Evolutionary conservation across 64 coral and sea anemone species (phyloP).

Genomic region (Platygyra sinensis): DNA sequence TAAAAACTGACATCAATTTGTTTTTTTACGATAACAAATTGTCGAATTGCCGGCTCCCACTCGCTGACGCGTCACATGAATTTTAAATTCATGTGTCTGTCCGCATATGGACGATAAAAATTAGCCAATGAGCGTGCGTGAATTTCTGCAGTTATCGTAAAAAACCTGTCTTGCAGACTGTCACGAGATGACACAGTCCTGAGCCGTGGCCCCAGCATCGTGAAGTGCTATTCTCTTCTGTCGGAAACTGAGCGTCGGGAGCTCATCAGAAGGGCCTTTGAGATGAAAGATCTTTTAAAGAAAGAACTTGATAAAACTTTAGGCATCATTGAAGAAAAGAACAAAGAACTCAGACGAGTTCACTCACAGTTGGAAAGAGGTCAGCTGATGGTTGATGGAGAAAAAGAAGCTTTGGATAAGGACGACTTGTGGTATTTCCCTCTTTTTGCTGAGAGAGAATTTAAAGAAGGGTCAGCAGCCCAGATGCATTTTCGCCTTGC

Average conservation of each 20-base stretch:
- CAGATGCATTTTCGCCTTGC: conserved; percentile 92
- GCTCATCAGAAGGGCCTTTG: conserved; percentile 86
- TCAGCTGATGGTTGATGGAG: conserved; percentile 68
- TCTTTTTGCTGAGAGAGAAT: conserved; percentile 83
- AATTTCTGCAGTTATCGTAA: no score
- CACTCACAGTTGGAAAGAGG: conserved; percentile 67
- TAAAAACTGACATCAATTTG: no score
- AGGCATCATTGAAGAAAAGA: conserved; percentile 79
- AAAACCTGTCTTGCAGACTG: conserved; percentile 26
- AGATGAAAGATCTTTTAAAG: conserved; percentile 82
- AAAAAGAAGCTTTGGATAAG: conserved; percentile 68
- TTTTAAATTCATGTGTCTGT: no score
- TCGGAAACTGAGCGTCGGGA: conserved; percentile 79
- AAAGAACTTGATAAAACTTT: conserved; percentile 73
- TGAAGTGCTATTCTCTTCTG: conserved; percentile 74
- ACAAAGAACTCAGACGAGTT: conserved; percentile 65
- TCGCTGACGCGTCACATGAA: no score
- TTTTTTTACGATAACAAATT: no score
- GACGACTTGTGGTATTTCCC: conserved; percentile 78
- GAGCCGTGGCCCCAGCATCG: conserved; percentile 80
- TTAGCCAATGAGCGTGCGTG: no score
- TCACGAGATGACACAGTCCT: conserved; percentile 75
- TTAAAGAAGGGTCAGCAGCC: conserved; percentile 70
- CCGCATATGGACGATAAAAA: no score
- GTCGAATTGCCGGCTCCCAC: no score